phyloP scores from a whole-genome alignment of 2,113 vertebrate species.

The Atherinomorus stipes region DNA sequence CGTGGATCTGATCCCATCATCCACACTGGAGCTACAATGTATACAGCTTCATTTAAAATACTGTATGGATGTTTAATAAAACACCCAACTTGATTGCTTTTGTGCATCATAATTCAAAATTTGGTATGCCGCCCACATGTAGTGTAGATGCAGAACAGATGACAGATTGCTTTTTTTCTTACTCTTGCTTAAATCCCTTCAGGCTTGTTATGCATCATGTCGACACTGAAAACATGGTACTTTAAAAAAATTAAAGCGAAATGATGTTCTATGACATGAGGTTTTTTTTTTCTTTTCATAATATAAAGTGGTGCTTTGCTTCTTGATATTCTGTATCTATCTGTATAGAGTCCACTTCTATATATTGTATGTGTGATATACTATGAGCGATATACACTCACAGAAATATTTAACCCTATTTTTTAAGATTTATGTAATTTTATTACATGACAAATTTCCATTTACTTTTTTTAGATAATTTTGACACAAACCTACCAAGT shows the following conservation, averaged over 20 bases:
- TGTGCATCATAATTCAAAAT: not conserved
- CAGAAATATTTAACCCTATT: too few species aligned
- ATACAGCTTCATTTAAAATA: constrained; percentile 21
- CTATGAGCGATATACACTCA: too few species aligned
- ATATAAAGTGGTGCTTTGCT: not conserved
- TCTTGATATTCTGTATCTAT: not conserved
- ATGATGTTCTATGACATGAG: too few species aligned
- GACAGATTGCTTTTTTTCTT: not conserved
- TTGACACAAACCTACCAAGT: too few species aligned
- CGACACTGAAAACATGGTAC: not conserved
- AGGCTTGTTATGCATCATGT: not conserved
- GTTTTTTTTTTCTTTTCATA: not conserved
- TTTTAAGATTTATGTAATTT: too few species aligned
- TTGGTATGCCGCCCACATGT: not conserved
- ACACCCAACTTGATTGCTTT: constrained; percentile 15
- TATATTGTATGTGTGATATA: too few species aligned
- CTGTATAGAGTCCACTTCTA: not conserved
- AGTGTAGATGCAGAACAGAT: not conserved
- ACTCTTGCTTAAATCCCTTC: not conserved
- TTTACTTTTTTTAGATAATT: too few species aligned
- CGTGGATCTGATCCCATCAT: not conserved
- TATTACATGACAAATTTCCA: too few species aligned
- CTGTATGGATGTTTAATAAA: constrained; percentile 20
- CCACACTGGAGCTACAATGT: not conserved
- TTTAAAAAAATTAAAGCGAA: too few species aligned